A percentile compares a stretch with the other conserved stretches of the same genome.
These are phyloP conservation scores for Cyprinodon diabolis DNA, from an alignment of 2,797 vertebrate species.

Conservation along the genomic window DNA sequence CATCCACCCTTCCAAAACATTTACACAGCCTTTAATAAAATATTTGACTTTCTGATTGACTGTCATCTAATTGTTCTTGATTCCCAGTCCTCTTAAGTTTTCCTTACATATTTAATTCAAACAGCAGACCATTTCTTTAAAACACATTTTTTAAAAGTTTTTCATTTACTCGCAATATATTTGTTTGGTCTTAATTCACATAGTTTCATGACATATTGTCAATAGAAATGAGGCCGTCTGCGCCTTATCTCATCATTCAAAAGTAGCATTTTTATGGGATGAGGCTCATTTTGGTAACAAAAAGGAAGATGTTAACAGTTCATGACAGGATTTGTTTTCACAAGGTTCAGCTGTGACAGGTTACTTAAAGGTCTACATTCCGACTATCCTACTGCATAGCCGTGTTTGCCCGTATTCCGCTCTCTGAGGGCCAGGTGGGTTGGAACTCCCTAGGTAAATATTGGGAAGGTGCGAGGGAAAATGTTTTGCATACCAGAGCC, in stretches of 20 bases:
- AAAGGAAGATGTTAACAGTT: slow-evolving; percentile 42
- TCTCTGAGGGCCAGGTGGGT: slow-evolving; percentile 50
- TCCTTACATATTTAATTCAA: neutral
- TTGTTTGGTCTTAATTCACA: slow-evolving; percentile 20
- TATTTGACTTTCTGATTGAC: neutral
- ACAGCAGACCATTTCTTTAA: neutral
- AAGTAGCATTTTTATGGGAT: slow-evolving; percentile 40
- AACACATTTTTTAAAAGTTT: neutral
- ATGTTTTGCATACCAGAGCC: slow-evolving; percentile 47
- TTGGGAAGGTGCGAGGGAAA: slow-evolving; percentile 30
- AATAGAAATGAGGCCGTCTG: slow-evolving; percentile 40
- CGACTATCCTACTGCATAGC: slow-evolving; percentile 6
- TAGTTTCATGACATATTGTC: slow-evolving; percentile 12
- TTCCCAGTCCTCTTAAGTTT: neutral
- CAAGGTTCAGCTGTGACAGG: slow-evolving; percentile 8
- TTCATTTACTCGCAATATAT: slow-evolving; percentile 16
- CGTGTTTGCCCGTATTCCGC: slow-evolving; percentile 47
- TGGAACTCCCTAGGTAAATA: slow-evolving; percentile 69
- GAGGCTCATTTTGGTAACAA: slow-evolving; percentile 15
- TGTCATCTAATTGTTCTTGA: neutral
- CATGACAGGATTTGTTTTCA: slow-evolving; percentile 22
- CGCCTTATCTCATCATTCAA: slow-evolving; percentile 21
- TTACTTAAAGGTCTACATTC: slow-evolving; percentile 42
- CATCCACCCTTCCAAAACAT: slow-evolving; percentile 3
- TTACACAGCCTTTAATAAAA: neutral